A percentile compares a stretch with the other conserved stretches of the same genome.
Evolutionary conservation across 1,140 invertebrate genomes (phyloP).

Genomic region (Neodiprion fabricii): DNA sequence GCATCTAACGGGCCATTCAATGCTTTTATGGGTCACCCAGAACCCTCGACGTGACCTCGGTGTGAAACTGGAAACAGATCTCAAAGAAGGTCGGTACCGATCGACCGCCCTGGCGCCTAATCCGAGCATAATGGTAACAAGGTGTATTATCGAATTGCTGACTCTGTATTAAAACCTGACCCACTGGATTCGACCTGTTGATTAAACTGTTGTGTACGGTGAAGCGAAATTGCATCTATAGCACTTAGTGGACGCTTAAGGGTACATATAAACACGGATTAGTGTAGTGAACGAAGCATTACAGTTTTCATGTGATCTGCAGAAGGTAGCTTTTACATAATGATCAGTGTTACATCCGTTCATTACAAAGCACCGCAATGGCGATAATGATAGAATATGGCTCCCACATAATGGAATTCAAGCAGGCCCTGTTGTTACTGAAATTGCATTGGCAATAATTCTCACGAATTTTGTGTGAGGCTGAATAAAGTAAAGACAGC

Average conservation of each 20-base stretch:
- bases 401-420: too few relatives aligned
- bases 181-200: too few relatives aligned
- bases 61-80: background rate
- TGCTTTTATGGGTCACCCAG: slow-evolving; percentile 12
- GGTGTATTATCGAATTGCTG: too few relatives aligned
- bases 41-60: background rate
- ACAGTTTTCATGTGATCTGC: background rate
- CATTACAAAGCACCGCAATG: background rate
- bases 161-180: too few relatives aligned
- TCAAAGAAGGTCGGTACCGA: background rate
- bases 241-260: background rate
- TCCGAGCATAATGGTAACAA: background rate
- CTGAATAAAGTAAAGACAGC: too few relatives aligned
- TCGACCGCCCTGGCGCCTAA: background rate
- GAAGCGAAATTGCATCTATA: too few relatives aligned
- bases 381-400: too few relatives aligned
- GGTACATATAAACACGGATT: background rate
- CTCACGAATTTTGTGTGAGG: too few relatives aligned
- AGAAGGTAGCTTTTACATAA: background rate
- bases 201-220: too few relatives aligned
- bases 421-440: too few relatives aligned
- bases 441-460: too few relatives aligned
- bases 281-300: background rate
- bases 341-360: background rate
- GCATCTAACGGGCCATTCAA: slow-evolving; percentile 28